Evolutionary conservation across 2,888 invertebrate genomes (phyloP).

Genomic region (Callosobruchus maculatus): DNA sequence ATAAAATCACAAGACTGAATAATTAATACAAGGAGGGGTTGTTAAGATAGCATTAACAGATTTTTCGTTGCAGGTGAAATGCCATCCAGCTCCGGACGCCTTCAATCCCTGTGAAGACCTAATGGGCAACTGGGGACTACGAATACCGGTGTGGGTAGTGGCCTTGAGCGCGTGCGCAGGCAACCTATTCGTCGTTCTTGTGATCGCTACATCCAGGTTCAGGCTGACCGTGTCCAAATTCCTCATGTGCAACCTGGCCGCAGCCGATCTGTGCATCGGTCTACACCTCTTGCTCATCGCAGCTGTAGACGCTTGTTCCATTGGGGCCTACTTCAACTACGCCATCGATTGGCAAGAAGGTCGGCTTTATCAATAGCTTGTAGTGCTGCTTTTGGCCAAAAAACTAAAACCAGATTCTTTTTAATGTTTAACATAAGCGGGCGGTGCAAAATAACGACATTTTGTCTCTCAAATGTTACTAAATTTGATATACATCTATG

Average conservation of each 20-base stretch:
- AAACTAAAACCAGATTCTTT: too few relatives aligned
- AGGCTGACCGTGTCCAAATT: constrained; percentile 55
- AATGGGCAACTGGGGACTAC: constrained; percentile 56
- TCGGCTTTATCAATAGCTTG: too few relatives aligned
- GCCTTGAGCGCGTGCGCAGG: constrained; percentile 61
- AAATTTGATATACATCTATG: too few relatives aligned
- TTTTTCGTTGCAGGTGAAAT: constrained; percentile 40
- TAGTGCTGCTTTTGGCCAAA: too few relatives aligned
- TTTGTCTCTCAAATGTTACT: too few relatives aligned
- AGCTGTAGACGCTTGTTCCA: constrained; percentile 59
- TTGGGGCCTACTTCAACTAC: constrained; percentile 63
- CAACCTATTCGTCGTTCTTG: constrained; percentile 61
- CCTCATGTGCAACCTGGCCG: constrained; percentile 65
- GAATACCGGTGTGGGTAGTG: constrained; percentile 60
- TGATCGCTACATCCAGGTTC: constrained; percentile 52
- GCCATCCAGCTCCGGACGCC: constrained; percentile 57
- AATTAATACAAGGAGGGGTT: too few relatives aligned
- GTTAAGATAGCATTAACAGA: too few relatives aligned
- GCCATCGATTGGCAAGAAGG: constrained; percentile 68
- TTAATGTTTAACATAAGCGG: too few relatives aligned
- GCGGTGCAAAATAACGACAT: too few relatives aligned
- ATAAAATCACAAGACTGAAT: too few relatives aligned
- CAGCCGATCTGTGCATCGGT: constrained; percentile 67
- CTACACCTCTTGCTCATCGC: constrained; percentile 61
- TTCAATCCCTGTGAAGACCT: constrained; percentile 65